phyloP scores from a whole-genome alignment of 1,140 invertebrate species.

The Nephotettix cincticeps region DNA sequence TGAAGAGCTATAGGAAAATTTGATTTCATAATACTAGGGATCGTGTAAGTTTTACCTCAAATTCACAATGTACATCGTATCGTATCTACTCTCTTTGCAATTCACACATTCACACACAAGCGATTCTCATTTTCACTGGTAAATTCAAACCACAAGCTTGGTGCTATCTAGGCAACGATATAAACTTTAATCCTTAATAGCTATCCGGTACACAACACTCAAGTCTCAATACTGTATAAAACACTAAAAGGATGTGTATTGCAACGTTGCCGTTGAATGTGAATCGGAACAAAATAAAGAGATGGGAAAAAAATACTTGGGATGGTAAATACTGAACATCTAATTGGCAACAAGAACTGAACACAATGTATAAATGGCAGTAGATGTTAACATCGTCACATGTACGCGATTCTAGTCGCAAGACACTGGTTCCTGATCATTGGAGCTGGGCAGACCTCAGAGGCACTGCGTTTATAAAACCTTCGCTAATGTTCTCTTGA shows the following conservation, averaged over 20 bases:
- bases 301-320: neutral
- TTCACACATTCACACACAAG: too few species aligned
- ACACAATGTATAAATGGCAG: neutral
- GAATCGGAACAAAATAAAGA: neutral
- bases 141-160: neutral
- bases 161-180: neutral
- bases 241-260: neutral
- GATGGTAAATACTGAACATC: constrained; percentile 4
- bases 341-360: constrained; percentile 7
- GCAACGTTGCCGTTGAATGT: neutral
- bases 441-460: neutral
- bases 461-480: neutral
- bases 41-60: too few species aligned
- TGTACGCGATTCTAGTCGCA: neutral
- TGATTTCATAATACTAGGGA: neutral
- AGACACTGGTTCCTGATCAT: constrained; percentile 3
- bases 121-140: neutral
- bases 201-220: neutral
- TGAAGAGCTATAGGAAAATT: neutral
- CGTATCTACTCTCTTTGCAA: too few species aligned
- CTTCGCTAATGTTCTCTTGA: neutral
- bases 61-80: too few species aligned
- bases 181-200: neutral
- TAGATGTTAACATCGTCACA: neutral
- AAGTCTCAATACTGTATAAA: neutral